Conservation (phyloP, 2,888 invertebrate species). For the Caenorhabditis sulstoni region DNA sequence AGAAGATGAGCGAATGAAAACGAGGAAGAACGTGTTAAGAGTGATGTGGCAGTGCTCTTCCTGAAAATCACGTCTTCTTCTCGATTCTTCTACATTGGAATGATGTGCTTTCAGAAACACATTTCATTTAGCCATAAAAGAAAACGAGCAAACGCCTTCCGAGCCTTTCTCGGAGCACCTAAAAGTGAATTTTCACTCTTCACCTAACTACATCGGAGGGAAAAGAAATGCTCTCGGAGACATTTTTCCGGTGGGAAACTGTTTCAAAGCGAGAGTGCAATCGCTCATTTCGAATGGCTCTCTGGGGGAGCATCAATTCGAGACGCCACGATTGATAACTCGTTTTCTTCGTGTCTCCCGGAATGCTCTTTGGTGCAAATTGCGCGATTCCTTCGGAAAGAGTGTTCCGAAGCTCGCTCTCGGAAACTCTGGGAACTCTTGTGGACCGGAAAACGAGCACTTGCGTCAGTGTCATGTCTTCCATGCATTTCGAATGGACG, state of each 20-base stretch:
- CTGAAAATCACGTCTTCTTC: slow-evolving; percentile 3
- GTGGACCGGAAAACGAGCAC: slow-evolving; percentile 14
- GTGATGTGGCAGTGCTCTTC: not conserved
- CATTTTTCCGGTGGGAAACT: not conserved
- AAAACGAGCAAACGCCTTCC: no score
- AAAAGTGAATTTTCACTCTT: no score
- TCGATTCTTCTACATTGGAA: no score
- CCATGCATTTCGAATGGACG: slow-evolving; percentile 35
- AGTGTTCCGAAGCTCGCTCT: no score
- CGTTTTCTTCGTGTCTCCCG: not conserved
- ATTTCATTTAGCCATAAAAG: no score
- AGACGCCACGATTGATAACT: slow-evolving; percentile 10
- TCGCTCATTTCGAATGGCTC: slow-evolving; percentile 12
- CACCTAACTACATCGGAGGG: no score
- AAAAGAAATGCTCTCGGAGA: not conserved
- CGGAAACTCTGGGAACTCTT: not conserved
- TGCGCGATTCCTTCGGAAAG: not conserved
- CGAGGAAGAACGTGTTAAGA: no score
- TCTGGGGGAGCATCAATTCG: not conserved
- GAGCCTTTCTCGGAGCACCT: no score
- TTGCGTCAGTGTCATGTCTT: slow-evolving; percentile 28
- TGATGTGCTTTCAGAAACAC: not conserved
- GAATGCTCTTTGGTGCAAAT: slow-evolving; percentile 7
- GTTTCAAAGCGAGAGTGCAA: not conserved
- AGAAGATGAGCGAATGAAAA: not conserved